These are phyloP conservation scores for Lutjanus campechanus DNA, from an alignment of 2,797 vertebrate genomes.

Conservation along the genomic window DNA sequence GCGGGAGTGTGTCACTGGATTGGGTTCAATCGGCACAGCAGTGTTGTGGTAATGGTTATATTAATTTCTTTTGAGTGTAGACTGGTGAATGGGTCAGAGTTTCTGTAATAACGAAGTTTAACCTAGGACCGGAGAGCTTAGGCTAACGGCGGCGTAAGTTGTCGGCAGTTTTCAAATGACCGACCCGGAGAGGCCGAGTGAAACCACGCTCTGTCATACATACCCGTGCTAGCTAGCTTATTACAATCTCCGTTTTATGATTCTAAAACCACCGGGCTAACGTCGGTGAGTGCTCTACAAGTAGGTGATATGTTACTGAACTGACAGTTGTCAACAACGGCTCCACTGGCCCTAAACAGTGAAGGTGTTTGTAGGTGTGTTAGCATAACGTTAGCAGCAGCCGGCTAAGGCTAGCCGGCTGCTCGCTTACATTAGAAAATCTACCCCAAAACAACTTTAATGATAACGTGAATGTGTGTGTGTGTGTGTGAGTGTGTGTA, in stretches of 20 bases:
- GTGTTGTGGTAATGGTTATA: slow-evolving; percentile 46
- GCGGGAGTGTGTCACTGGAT: slow-evolving; percentile 66
- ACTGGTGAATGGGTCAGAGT: neutral
- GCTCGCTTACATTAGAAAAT: neutral
- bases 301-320: neutral
- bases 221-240: slow-evolving; percentile 32
- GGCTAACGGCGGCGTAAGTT: neutral
- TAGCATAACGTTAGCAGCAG: slow-evolving; percentile 31
- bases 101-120: neutral
- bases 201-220: slow-evolving; percentile 34
- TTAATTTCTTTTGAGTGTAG: rapidly evolving
- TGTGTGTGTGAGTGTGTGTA: neutral
- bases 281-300: rapidly evolving
- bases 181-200: slow-evolving; percentile 42
- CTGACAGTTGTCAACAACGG: neutral
- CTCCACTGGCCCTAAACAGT: neutral
- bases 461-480: neutral
- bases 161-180: neutral
- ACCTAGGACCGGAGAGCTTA: neutral
- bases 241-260: rapidly evolving
- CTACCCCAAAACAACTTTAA: slow-evolving; percentile 2
- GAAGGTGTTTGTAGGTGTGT: neutral
- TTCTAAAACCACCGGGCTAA: rapidly evolving
- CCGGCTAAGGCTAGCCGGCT: slow-evolving; percentile 41
- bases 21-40: slow-evolving; percentile 10